Percentiles rank a stretch among this genome's conserved stretches.
Conservation (phyloP, 2,113 vertebrate species). For the Vulpes lagopus region DNA sequence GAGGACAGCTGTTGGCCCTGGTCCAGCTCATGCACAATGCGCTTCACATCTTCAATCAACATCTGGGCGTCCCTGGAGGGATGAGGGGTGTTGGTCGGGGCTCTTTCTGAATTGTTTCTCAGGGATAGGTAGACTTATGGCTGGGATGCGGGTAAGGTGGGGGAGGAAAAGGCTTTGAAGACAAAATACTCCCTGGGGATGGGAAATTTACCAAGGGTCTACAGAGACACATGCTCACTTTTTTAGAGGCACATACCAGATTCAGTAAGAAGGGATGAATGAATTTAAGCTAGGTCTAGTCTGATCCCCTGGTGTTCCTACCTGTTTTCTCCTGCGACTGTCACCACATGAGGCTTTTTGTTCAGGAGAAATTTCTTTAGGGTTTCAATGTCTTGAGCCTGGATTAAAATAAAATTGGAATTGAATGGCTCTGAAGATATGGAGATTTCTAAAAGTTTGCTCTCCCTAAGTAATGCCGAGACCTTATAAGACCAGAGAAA, state of each 20-base stretch:
- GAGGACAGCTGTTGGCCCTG: slow-evolving; percentile 95
- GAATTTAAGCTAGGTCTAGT: background rate
- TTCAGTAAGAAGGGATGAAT: background rate
- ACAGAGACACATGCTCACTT: background rate
- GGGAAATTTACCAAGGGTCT: background rate
- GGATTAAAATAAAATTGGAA: slow-evolving; percentile 61
- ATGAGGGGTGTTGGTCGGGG: slow-evolving; percentile 36
- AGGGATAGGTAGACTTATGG: background rate
- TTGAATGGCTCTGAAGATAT: background rate
- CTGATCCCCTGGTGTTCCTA: slow-evolving; percentile 74
- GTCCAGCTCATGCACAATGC: slow-evolving; percentile 95
- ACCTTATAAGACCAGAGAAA: background rate
- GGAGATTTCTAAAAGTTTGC: background rate
- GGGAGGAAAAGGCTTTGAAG: background rate
- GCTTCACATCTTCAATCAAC: slow-evolving; percentile 98
- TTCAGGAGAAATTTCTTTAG: slow-evolving; percentile 96
- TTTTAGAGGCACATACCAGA: background rate
- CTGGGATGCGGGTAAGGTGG: background rate
- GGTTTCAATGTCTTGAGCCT: slow-evolving; percentile 96
- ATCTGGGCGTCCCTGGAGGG: slow-evolving; percentile 95
- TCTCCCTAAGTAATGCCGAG: background rate
- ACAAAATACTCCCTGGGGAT: background rate
- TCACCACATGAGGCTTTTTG: slow-evolving; percentile 98
- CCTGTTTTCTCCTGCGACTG: slow-evolving; percentile 96
- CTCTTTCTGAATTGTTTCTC: slow-evolving; percentile 36